Percentiles rank a stretch among this genome's conserved stretches.
Evolutionary conservation across 2,113 vertebrate species (phyloP).

Genomic region (Garra rufa): DNA sequence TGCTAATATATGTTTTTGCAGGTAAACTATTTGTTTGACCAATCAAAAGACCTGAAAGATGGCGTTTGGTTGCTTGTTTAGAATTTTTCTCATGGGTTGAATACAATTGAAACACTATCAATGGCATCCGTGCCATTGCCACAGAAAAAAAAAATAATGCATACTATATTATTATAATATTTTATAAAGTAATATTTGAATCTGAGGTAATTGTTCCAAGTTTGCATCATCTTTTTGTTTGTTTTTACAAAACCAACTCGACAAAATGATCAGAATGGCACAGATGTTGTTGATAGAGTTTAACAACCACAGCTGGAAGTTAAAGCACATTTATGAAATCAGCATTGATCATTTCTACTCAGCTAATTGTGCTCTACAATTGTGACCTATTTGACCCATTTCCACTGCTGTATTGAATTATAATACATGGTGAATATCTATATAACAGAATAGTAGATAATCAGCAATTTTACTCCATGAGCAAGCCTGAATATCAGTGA

Average conservation of each 20-base stretch:
- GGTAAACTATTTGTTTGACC: not conserved
- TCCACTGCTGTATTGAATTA: not conserved
- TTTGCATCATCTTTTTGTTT: not conserved
- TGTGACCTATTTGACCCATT: not conserved
- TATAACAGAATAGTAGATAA: not conserved
- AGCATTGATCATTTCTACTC: not conserved
- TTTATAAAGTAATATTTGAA: not conserved
- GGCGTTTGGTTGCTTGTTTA: not conserved
- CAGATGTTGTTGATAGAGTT: not conserved
- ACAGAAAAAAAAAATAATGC: not conserved
- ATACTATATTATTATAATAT: not conserved
- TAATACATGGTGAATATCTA: not conserved
- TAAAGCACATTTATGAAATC: not conserved
- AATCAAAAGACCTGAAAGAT: not conserved
- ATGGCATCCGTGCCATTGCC: not conserved
- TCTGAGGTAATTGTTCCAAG: not conserved
- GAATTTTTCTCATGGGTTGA: not conserved
- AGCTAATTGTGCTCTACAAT: not conserved
- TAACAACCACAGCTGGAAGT: not conserved
- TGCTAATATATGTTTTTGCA: not conserved
- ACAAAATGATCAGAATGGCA: not conserved
- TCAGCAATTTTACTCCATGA: not conserved
- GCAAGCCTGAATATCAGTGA: not conserved
- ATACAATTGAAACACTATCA: not conserved
- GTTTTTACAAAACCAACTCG: not conserved